phyloP scores from a whole-genome alignment of 2,113 vertebrate species.

The Microtus richardsoni region DNA sequence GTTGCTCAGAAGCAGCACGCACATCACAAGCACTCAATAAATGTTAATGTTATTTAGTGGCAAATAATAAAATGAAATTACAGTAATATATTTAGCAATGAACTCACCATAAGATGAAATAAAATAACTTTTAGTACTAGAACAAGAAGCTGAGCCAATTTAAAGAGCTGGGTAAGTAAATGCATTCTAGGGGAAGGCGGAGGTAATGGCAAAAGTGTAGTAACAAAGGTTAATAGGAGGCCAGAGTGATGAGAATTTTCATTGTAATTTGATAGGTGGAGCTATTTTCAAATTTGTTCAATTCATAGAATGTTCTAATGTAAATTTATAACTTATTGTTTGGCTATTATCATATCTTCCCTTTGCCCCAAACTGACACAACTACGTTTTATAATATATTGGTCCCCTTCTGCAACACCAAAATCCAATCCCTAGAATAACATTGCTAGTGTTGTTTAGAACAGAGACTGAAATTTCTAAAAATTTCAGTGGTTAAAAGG shows the following conservation, averaged over 20 bases:
- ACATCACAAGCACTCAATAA: conserved; percentile 61
- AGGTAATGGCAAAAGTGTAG: background rate
- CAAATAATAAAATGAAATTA: conserved; percentile 74
- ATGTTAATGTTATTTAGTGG: conserved; percentile 76
- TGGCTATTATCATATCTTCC: background rate
- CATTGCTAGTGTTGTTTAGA: background rate
- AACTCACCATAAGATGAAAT: conserved; percentile 57
- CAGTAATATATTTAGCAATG: conserved; percentile 68
- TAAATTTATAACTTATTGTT: background rate
- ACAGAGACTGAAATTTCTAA: background rate
- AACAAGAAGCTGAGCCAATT: conserved; percentile 42
- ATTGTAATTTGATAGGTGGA: conserved; percentile 51
- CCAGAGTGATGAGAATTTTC: background rate
- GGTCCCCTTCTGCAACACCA: background rate
- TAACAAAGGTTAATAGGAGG: conserved; percentile 28
- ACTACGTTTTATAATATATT: conserved; percentile 19
- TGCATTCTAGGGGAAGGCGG: background rate
- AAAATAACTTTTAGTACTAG: conserved; percentile 57
- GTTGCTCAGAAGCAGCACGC: conserved; percentile 51
- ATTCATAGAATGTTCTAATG: background rate
- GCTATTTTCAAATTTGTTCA: conserved; percentile 4
- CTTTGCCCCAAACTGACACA: background rate
- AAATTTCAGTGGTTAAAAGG: background rate
- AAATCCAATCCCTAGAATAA: background rate
- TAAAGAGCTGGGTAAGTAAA: background rate